Base-by-base conservation (phyloP, 2,113 vertebrate genomes). In the Lipophrys pholis region DNA sequence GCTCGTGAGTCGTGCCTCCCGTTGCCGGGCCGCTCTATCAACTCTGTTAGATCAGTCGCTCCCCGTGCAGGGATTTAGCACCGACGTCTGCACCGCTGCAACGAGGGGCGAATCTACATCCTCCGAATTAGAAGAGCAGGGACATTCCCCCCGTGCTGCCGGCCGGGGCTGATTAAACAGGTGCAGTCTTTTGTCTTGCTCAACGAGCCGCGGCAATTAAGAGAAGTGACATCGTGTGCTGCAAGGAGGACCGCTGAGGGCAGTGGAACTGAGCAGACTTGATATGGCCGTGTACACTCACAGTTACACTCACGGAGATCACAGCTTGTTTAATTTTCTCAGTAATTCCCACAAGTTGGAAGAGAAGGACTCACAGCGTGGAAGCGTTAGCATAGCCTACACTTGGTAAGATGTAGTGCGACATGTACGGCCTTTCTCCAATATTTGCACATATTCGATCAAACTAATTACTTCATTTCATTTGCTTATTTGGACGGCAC, bases 11-110 rank as follows among this genome's bases (percentile, higher is more conserved):
- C 38, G 21, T 6, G 16, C 57, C 59, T 55, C 41, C 52, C 58
- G 21, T 35, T 8, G 50, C 61, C 72, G 46, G 55, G 7, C n/a
- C 0, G 10, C 43, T 63, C 35, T 40, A 11, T 74, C 73, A 8
- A 45, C 43, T 76, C 48, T 30, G 12, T 63, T 63, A 38, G 5
- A 59, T 64, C 63, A 62, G 11, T 62, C 41, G 30, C 43, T 63
- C 38, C 16, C 15, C 21, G 8, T 39, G 50, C 38, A 61, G 14
- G 60, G 43, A 60, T 56, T 69, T 65, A 76, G 49, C 40, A 69
- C 11, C 50, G 62, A 52, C 1, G 5, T 11, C 57, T 30, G 21
- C 21, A 30, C 21, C 21, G 2, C 41, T 17, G 50, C 48, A 53
- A n/a, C 5, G 35, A 67, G 7, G 21, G 55, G 59, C 56, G 38